Percentiles rank a stretch among this genome's conserved stretches.
These are phyloP conservation scores for Chalcis sispes DNA, from an alignment of 2,888 invertebrate genomes.

Conservation along the genomic window DNA sequence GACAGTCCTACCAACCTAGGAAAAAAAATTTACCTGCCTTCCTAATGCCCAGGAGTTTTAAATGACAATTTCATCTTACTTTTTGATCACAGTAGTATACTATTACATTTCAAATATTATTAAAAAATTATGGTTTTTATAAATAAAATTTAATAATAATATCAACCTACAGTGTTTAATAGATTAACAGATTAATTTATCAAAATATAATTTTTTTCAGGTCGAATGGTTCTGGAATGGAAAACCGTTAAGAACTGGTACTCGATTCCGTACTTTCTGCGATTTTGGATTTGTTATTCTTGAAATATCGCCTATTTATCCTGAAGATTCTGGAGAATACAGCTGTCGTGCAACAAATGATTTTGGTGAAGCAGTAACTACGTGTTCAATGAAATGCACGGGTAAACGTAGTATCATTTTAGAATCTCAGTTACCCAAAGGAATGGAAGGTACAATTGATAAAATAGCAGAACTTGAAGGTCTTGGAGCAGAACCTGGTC, in stretches of 20 bases:
- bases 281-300: slow-evolving; percentile 98
- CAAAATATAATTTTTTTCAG: slow-evolving; percentile 70
- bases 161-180: too few species aligned
- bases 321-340: slow-evolving; percentile 96
- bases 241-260: slow-evolving; percentile 90
- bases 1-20: too few species aligned
- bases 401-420: slow-evolving; percentile 94
- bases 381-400: slow-evolving; percentile 91
- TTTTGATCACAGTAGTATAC: too few species aligned
- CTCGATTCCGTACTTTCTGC: slow-evolving; percentile 96
- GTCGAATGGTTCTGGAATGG: slow-evolving; percentile 98
- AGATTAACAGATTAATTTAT: too few species aligned
- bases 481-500: slow-evolving; percentile 83
- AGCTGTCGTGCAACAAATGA: slow-evolving; percentile 92
- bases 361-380: slow-evolving; percentile 94
- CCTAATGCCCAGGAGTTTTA: too few species aligned
- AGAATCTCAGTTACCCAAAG: slow-evolving; percentile 93
- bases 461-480: slow-evolving; percentile 95
- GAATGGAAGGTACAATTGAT: slow-evolving; percentile 95
- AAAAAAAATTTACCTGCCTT: too few species aligned
- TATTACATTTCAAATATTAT: too few species aligned
- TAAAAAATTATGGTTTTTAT: not conserved
- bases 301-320: slow-evolving; percentile 97
- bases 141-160: not conserved
- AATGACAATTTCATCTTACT: too few species aligned